These are phyloP conservation scores for Anthopleura sola DNA, from an alignment of 64 coral and sea anemone species.

Conservation along the genomic window DNA sequence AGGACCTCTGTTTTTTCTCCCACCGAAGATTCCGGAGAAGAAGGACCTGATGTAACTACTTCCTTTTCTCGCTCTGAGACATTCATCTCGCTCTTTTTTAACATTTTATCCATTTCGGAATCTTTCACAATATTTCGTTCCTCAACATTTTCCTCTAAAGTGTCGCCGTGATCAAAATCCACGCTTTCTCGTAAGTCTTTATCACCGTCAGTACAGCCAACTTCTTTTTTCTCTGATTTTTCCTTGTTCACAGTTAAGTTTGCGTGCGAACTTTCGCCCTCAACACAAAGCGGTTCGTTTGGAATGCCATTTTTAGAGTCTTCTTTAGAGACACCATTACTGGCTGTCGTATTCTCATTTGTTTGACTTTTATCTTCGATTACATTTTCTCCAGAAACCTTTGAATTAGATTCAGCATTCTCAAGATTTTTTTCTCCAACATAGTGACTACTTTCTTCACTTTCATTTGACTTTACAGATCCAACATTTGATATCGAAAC, in stretches of 20 bases:
- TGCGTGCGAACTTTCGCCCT: not conserved
- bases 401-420: not conserved
- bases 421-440: constrained; percentile 1
- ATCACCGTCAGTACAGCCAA: not conserved
- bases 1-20: not conserved
- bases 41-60: not conserved
- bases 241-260: not conserved
- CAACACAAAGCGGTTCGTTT: not conserved
- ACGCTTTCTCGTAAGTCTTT: not conserved
- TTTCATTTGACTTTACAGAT: not conserved
- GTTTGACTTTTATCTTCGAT: not conserved
- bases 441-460: constrained; percentile 2
- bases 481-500: not conserved
- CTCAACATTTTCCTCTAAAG: not conserved
- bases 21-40: not conserved
- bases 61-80: not conserved
- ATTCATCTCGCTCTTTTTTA: not conserved
- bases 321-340: not conserved
- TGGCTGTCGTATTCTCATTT: not conserved
- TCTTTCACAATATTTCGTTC: too few species aligned
- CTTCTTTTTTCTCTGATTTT: not conserved
- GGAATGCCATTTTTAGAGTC: not conserved
- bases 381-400: not conserved
- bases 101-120: not conserved
- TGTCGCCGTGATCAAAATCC: not conserved